Base-by-base conservation (phyloP, 2,888 invertebrate species). In the Andrena bicolor region DNA sequence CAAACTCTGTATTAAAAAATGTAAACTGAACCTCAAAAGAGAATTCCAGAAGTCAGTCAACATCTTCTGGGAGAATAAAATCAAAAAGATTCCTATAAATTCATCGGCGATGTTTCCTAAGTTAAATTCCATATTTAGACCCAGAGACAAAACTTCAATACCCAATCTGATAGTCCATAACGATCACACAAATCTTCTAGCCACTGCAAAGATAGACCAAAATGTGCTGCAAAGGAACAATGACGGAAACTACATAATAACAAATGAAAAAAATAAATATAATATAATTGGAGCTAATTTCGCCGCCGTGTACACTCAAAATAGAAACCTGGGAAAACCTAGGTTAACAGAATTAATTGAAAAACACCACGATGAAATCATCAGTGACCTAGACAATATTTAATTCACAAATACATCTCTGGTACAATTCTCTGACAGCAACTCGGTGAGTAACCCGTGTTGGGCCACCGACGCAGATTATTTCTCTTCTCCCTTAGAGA, bases 21-120 rank as follows among this genome's bases (percentile, higher is more conserved):
- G 10, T 28, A 28, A 58, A 58, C 13, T 5, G 5, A 28, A 23
- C 13, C 8, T 58, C 26, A 58, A 58, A 26, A 16, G 26, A 28
- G 58, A 58, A 58, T n/a, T 58, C 5, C 58, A 58, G 20, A 58
- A 58, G 26, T 58, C 58, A 16, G 28, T 58, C 0, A 58, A 58
- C 26, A 26, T 16, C 2, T 28, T 16, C 28, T 58, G 58, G 23
- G 28, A 58, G 13, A 58, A 28, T 6, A 58, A 28, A 16, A 58
- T 28, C 10, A 16, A 5, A 16, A 28, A 58, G 16, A 58, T 58
- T 16, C 16, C 28, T 30, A 58, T 26, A 26, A 58, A 58, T 0
- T 16, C 58, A 2, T 6, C 5, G 4, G 13, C 2, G 4, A 58
- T 28, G 6, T 28, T 58, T 0, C 58, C 58, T 0, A 13, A 28